Evolutionary conservation across 2,888 invertebrate genomes (phyloP).

Genomic region (Schizaphis graminum): DNA sequence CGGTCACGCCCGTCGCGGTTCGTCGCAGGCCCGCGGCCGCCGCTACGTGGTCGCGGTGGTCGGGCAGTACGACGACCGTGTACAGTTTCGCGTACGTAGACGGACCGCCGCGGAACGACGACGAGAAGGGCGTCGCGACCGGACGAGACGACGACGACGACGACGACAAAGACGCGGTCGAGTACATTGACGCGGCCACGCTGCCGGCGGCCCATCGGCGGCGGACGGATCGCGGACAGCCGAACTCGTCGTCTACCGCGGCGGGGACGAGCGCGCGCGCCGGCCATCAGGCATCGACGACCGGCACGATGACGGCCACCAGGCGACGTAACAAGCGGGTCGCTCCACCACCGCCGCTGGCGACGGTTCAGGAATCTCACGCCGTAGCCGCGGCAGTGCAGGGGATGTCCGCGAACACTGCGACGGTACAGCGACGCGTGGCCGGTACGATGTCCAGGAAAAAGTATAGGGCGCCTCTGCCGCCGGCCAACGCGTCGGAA

Average conservation of each 20-base stretch:
- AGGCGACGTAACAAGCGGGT: constrained; percentile 18
- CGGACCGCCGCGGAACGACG: background rate
- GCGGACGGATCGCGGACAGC: background rate
- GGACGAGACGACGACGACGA: background rate
- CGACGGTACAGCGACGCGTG: background rate
- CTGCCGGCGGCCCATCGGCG: constrained; percentile 5
- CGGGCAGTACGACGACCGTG: constrained; percentile 60
- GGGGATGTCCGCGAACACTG: background rate
- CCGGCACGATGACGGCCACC: constrained; percentile 19
- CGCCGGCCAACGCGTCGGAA: background rate
- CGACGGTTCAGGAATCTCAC: background rate
- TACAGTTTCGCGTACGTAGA: constrained; percentile 58
- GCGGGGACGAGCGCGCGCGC: background rate
- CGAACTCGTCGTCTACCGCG: background rate
- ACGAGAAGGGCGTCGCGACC: background rate
- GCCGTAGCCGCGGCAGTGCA: background rate
- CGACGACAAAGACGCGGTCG: background rate
- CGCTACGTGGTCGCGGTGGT: constrained; percentile 43
- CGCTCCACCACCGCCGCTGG: background rate
- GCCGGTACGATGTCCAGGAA: background rate
- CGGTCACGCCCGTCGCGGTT: constrained; percentile 17
- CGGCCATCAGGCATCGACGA: background rate
- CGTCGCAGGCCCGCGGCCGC: background rate
- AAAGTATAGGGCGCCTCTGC: constrained; percentile 58
- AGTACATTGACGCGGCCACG: constrained; percentile 58